A percentile compares a stretch with the other conserved stretches of the same genome.
Conservation (phyloP, 2,113 vertebrate genomes). For the Paralichthys olivaceus region DNA sequence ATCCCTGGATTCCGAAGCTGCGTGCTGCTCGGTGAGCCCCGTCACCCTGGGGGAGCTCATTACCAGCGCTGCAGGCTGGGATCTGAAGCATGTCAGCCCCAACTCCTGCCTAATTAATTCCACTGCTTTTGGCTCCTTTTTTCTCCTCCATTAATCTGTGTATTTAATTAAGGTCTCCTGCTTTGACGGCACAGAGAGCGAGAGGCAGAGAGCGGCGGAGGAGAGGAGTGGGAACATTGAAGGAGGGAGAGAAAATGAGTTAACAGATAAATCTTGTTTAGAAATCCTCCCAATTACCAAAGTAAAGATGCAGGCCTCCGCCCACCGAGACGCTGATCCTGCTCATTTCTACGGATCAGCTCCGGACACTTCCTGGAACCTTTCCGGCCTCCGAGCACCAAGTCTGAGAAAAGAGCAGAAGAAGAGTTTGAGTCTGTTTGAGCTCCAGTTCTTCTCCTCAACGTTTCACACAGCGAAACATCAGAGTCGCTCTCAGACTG, state of each 20-base stretch:
- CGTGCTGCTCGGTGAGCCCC: slow-evolving; percentile 15
- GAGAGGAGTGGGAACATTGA: not conserved
- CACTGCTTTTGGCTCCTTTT: slow-evolving; percentile 52
- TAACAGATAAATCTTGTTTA: not conserved
- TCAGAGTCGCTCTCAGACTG: too few species aligned
- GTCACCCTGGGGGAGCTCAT: slow-evolving; percentile 64
- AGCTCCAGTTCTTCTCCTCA: too few species aligned
- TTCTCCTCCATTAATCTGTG: slow-evolving; percentile 65
- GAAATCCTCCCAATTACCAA: slow-evolving; percentile 5
- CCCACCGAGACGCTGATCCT: too few species aligned
- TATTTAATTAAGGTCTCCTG: slow-evolving; percentile 65
- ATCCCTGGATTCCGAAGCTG: slow-evolving; percentile 20
- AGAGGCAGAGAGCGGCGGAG: not conserved
- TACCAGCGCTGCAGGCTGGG: slow-evolving; percentile 57
- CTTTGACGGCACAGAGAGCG: slow-evolving; percentile 28
- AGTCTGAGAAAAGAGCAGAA: too few species aligned
- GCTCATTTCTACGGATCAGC: too few species aligned
- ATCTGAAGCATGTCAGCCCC: slow-evolving; percentile 59
- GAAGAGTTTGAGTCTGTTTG: too few species aligned
- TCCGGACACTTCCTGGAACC: too few species aligned
- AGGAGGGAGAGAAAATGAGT: not conserved
- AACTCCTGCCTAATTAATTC: slow-evolving; percentile 58
- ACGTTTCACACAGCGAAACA: too few species aligned
- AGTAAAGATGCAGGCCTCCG: not conserved
- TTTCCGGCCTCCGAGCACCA: too few species aligned